Evolutionary conservation across 92 coral and sea anemone species (phyloP).

Genomic region (Pocillopora meandrina): DNA sequence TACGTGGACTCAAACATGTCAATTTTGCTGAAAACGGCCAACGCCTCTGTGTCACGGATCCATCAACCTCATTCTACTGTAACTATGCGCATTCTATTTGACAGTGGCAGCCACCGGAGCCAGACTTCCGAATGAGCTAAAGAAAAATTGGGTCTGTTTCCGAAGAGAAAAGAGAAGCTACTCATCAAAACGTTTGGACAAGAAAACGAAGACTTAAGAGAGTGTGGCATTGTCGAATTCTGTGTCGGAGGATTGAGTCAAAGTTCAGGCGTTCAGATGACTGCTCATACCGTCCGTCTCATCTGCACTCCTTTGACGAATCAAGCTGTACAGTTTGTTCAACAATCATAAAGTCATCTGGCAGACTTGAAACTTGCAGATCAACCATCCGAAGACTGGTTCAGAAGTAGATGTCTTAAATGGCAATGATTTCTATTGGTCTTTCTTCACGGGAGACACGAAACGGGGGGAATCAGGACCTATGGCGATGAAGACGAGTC

Average conservation of each 20-base stretch:
- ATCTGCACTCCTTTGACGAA: constrained; percentile 37
- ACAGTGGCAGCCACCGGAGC: constrained; percentile 49
- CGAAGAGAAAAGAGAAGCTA: constrained; percentile 29
- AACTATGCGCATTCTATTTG: constrained; percentile 18
- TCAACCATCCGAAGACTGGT: not conserved
- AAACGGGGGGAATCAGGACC: constrained; percentile 63
- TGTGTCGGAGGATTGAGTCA: constrained; percentile 14
- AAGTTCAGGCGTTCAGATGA: constrained; percentile 3
- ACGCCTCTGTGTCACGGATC: not conserved
- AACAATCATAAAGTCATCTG: constrained; percentile 34
- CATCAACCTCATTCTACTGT: not conserved
- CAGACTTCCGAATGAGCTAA: constrained; percentile 31
- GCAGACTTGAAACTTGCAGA: constrained; percentile 35
- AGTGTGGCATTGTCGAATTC: constrained; percentile 48
- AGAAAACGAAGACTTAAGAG: constrained; percentile 19
- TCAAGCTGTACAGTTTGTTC: constrained; percentile 47
- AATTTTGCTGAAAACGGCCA: not conserved
- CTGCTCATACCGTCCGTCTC: constrained; percentile 13
- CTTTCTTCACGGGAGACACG: constrained; percentile 44
- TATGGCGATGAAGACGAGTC: constrained; percentile 47
- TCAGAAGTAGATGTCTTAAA: constrained; percentile 42
- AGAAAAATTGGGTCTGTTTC: constrained; percentile 25
- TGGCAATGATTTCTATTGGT: constrained; percentile 54
- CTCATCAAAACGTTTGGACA: constrained; percentile 53
- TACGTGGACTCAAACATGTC: not conserved